Base-by-base conservation (phyloP, 2,888 invertebrate species). In the Oscheius sp. region DNA sequence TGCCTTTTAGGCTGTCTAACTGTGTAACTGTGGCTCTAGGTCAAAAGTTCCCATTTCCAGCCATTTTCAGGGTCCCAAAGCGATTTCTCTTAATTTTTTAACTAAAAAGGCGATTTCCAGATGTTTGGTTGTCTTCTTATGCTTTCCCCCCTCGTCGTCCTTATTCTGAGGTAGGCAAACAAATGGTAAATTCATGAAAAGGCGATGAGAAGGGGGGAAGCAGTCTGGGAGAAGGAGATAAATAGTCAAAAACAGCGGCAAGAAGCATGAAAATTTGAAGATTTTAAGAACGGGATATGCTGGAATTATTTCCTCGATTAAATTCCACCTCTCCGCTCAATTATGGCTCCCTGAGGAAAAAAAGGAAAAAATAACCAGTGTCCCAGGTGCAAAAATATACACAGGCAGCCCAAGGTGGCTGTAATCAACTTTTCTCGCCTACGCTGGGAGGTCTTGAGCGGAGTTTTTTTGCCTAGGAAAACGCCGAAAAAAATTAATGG, bases 341-440 rank as follows among this genome's bases (percentile, higher is more conserved):
- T 18, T 43, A 55, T 56, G 21, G 29, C 45, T n/a, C n/a, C n/a
- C 9, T 21, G 58, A 58, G 35, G 13, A 53, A 52, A 13, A 25
- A 35, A 29, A 46, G 69, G 23, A 18, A n/a, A 27, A 61, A 16
- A 35, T 35, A 35, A 35, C 5, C 9, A 5, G 52, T 52, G 52
- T 5, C 52, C 52, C 52, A n/a, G 53, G 25, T 21, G 35, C 55
- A 55, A 43, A 63, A 43, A 58, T 35, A 63, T 63, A 25, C 43
- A 49, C 35, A 59, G 68, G 45, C 46, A 63, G 35, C 49, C 49
- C 59, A 61, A 58, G 56, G 68, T 46, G 66, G 18, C 58, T 56
- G 18, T 41, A 58, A n/a, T 43, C 49, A 59, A 71, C 46, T 45
- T n/a, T 52, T 52, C 53, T 18, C 25, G 53, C 23, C 53, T 12